These are phyloP conservation scores for Chionoecetes opilio DNA, from an alignment of 1,140 invertebrate species.

Conservation along the genomic window DNA sequence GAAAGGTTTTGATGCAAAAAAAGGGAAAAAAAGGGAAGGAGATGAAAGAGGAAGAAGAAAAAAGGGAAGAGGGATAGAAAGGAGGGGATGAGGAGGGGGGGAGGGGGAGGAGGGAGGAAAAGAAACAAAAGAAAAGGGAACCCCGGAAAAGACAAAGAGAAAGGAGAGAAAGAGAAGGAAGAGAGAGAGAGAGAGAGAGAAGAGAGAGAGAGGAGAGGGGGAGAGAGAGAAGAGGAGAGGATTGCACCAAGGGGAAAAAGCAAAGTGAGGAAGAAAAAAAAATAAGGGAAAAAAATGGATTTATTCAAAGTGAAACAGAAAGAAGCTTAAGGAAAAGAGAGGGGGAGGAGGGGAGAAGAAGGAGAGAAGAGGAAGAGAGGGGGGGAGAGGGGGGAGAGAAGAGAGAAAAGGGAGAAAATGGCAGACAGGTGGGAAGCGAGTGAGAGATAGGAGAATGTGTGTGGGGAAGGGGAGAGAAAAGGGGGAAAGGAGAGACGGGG, in stretches of 20 bases:
- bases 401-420: no score
- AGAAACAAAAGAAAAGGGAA: no score
- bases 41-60: neutral
- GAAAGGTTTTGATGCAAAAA: neutral
- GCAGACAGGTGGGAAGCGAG: no score
- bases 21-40: neutral
- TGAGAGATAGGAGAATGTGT: no score
- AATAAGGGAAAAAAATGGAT: no score
- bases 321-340: no score
- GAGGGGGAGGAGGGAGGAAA: no score
- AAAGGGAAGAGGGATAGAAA: neutral
- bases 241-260: neutral
- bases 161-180: neutral
- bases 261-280: no score
- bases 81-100: neutral
- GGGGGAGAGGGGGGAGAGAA: no score
- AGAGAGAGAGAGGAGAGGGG: neutral
- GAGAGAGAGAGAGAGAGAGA: slow-evolving; percentile 27
- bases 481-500: neutral
- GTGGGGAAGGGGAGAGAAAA: neutral
- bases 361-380: no score
- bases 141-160: neutral
- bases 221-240: neutral
- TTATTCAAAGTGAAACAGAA: no score
- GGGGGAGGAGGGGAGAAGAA: no score